phyloP scores from a whole-genome alignment of 2,888 invertebrate species.

The Oxycera nigricornis region DNA sequence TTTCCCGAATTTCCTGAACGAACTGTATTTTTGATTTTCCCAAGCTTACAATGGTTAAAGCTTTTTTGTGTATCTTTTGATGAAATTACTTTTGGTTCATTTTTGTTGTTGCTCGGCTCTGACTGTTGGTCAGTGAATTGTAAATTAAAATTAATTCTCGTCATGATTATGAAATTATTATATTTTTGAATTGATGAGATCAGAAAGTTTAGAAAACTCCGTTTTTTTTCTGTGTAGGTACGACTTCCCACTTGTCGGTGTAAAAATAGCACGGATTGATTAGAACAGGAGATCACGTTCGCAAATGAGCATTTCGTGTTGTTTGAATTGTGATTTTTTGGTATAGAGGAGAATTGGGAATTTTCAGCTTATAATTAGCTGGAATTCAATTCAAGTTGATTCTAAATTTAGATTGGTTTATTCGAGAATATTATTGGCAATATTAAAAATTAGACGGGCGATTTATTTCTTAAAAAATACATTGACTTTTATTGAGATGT shows the following conservation, averaged over 20 bases:
- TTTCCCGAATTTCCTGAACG: conserved; percentile 24
- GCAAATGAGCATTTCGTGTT: neutral
- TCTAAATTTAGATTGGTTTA: no score
- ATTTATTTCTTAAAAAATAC: no score
- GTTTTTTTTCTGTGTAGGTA: no score
- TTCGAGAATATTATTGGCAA: no score
- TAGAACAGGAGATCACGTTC: neutral
- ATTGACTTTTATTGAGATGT: no score
- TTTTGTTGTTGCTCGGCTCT: neutral
- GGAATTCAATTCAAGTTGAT: no score
- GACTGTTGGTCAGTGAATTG: neutral
- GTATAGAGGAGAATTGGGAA: neutral
- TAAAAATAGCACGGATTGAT: neutral
- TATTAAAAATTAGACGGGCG: no score
- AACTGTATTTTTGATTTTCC: conserved; percentile 19
- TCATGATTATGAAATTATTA: neutral
- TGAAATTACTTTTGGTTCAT: neutral
- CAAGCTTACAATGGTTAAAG: conserved; percentile 22
- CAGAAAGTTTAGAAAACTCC: neutral
- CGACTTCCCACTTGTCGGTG: conserved; percentile 6
- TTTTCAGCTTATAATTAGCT: no score
- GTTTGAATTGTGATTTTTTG: no score
- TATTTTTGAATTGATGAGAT: neutral
- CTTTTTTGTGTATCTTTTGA: neutral
- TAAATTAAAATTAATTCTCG: neutral